Conservation (phyloP, 92 coral and sea anemone species). For the Zoanthus solanderi region DNA sequence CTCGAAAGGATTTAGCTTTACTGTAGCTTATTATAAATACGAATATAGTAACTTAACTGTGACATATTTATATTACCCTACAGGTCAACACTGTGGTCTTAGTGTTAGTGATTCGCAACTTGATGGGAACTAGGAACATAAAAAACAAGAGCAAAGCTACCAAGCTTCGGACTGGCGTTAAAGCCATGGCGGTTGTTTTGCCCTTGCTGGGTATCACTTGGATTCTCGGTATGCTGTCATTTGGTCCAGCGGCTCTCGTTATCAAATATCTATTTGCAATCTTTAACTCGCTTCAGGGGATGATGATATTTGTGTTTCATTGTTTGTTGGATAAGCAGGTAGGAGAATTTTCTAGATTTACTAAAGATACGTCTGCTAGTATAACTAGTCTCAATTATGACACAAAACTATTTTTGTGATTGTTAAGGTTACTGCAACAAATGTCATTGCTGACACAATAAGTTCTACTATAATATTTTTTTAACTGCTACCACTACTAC, state of each 20-base stretch:
- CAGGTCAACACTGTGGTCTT: constrained; percentile 1
- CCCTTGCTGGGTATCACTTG: constrained; percentile 96
- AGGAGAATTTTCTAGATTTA: not conserved
- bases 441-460: no score
- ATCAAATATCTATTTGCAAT: constrained; percentile 91
- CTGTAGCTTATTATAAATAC: no score
- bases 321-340: constrained; percentile 92
- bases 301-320: constrained; percentile 91
- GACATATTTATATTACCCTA: not conserved
- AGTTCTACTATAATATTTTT: no score
- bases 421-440: no score
- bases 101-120: not conserved
- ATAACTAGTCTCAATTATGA: not conserved
- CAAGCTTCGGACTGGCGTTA: constrained; percentile 84
- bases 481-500: no score
- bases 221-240: constrained; percentile 90
- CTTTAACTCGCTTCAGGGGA: constrained; percentile 70
- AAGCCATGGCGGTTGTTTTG: constrained; percentile 90
- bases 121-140: not conserved
- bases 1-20: no score
- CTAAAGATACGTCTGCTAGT: not conserved
- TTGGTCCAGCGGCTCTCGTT: constrained; percentile 79
- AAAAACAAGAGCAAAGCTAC: not conserved
- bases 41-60: no score
- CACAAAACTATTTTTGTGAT: no score